Evolutionary conservation across 2,888 invertebrate species (phyloP).

Genomic region (Tinea semifulvella): DNA sequence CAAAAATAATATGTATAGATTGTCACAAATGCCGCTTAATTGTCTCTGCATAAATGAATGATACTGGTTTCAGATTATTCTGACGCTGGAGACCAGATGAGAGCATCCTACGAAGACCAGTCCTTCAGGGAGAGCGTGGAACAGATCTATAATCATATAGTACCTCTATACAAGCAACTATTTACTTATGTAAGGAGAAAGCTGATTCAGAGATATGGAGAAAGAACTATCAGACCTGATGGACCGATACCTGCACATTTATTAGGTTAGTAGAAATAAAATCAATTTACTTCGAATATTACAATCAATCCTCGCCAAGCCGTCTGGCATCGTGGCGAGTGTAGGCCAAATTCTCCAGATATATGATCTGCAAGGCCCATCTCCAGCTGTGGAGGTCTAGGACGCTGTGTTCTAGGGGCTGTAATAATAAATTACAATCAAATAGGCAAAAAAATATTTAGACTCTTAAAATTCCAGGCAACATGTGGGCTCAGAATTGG

Average conservation of each 20-base stretch:
- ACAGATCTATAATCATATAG: constrained; percentile 69
- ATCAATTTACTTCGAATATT: background rate
- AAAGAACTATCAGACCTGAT: constrained; percentile 63
- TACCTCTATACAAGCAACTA: constrained; percentile 82
- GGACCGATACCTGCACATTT: constrained; percentile 89
- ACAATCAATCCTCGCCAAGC: background rate
- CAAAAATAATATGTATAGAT: too few relatives aligned
- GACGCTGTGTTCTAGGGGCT: too few relatives aligned
- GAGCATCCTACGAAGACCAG: constrained; percentile 75
- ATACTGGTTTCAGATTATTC: constrained; percentile 70
- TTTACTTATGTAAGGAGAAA: constrained; percentile 83
- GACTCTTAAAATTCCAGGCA: constrained; percentile 67
- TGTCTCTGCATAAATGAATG: too few relatives aligned
- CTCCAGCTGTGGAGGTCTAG: too few relatives aligned
- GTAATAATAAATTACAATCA: too few relatives aligned
- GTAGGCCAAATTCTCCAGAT: too few relatives aligned
- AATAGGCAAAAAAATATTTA: too few relatives aligned
- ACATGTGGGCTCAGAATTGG: constrained; percentile 89
- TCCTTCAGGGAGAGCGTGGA: constrained; percentile 69
- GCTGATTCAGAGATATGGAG: constrained; percentile 71
- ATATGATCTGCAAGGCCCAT: too few relatives aligned
- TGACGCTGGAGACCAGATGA: constrained; percentile 85
- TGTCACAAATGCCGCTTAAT: too few relatives aligned
- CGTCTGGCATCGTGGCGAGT: too few relatives aligned
- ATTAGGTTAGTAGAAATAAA: too few relatives aligned